These are phyloP conservation scores for Chaenodraco wilsoni DNA, from an alignment of 2,797 vertebrate genomes.

Conservation along the genomic window DNA sequence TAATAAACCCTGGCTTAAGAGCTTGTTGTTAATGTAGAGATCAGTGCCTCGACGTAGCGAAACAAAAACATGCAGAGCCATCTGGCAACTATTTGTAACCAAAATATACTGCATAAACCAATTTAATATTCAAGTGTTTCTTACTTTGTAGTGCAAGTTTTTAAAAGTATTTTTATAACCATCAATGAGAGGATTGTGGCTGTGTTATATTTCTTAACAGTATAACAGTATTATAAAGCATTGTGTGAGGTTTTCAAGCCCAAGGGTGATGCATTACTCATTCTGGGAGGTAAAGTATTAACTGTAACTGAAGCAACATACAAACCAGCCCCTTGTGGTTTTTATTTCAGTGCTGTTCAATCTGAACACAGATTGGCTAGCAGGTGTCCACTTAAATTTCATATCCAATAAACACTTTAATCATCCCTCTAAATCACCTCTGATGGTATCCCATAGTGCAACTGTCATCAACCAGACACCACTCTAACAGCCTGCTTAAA, in stretches of 20 bases:
- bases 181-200: background rate
- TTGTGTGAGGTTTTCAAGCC: too few species aligned
- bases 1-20: too few species aligned
- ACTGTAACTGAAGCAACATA: background rate
- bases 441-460: background rate
- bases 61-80: too few species aligned
- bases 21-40: too few species aligned
- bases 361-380: background rate
- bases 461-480: background rate
- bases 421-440: conserved; percentile 5
- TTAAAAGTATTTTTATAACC: background rate
- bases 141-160: background rate
- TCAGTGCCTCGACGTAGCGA: too few species aligned
- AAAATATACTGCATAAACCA: background rate
- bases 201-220: background rate
- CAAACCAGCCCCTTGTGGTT: background rate
- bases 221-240: background rate
- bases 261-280: background rate
- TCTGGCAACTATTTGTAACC: too few species aligned
- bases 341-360: background rate
- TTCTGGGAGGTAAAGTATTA: background rate
- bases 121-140: background rate
- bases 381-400: background rate
- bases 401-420: background rate
- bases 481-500: background rate